Conservation (phyloP, 2,888 invertebrate genomes). For the Sussaba pulchella region DNA sequence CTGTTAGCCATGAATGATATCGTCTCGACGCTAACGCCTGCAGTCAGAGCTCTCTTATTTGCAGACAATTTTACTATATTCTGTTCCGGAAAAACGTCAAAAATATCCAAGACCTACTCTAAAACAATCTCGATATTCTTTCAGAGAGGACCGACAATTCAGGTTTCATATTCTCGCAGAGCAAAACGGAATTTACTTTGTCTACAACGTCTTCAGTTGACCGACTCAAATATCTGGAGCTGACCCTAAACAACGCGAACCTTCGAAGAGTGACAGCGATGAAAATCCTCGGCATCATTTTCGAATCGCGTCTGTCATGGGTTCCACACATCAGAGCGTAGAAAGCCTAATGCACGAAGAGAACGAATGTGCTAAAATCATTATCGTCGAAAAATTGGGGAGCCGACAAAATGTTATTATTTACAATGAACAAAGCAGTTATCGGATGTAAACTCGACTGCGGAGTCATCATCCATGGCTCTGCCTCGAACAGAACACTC, state of each 20-base stretch:
- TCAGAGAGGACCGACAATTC: not conserved
- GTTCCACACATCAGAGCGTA: not conserved
- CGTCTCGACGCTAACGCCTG: too few relatives aligned
- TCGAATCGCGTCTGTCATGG: not conserved
- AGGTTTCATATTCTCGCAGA: conserved; percentile 22
- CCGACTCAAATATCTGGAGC: not conserved
- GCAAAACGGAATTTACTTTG: conserved; percentile 21
- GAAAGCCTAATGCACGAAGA: conserved; percentile 21
- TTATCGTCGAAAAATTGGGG: conserved; percentile 47
- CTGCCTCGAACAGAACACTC: conserved; percentile 23
- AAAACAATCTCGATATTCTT: not conserved
- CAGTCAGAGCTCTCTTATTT: conserved; percentile 4
- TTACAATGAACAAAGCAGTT: conserved; percentile 27
- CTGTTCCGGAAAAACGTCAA: conserved; percentile 39
- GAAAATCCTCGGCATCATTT: conserved; percentile 1
- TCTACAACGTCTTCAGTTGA: too few relatives aligned
- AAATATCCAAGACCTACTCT: conserved; percentile 11
- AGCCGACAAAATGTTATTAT: conserved; percentile 21
- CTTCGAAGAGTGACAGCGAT: not conserved
- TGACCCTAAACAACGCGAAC: not conserved
- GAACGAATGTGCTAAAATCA: conserved; percentile 50
- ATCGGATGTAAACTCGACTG: conserved; percentile 56
- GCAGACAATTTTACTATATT: conserved; percentile 13
- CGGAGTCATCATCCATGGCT: conserved; percentile 34
- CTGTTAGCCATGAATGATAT: conserved; percentile 20